Base-by-base conservation (phyloP, 2,888 invertebrate species). In the Drosophila neotestacea region DNA sequence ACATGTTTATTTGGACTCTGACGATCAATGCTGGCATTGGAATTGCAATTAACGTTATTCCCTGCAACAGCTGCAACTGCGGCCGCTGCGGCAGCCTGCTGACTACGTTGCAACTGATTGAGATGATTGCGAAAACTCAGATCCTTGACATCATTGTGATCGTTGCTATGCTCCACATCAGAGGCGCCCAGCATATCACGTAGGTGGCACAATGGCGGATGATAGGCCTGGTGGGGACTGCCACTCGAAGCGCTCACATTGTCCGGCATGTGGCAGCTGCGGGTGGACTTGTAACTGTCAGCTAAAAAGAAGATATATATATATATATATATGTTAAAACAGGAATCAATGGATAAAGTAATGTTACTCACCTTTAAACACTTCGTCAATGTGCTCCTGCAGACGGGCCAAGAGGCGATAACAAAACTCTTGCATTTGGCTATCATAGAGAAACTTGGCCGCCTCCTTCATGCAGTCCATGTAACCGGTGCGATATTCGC, bases 391-490 rank as follows among this genome's bases (percentile, higher is more conserved):
- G 90, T 97, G 97, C 84, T 96, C 95, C 90, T 97, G 96, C 76
- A 98, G 94, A 90, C 98, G 98, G 51, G 95, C 94, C 59, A 97
- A 94, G 34, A 98, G 93, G 73, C 97, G 95, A 58, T 95, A 94
- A 90, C 97, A 98, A 32, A 97, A 93, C 0, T 96, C 95, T 90
- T 98, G 97, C n/a, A 95, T 96, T 91, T 96, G 95, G 7, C 95
- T 95, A 89, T 98, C 98, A 27, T 97, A 96, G 54, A 98, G 95
- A 92, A 97, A 98, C 81, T 97, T 95, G 93, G 98, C 95, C 1
- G 96, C 95, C 92, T 98, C 98, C 58, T 96, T 96, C 90, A 97
- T 95, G 79, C 98, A 98, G 92, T 98, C 98, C 90, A 97, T 96
- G 93, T 96, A 98, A 2, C 98, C 98, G 16, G 96, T 94, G 61